These are phyloP conservation scores for Nomada lathburiana DNA, from an alignment of 2,888 invertebrate genomes.

Conservation along the genomic window DNA sequence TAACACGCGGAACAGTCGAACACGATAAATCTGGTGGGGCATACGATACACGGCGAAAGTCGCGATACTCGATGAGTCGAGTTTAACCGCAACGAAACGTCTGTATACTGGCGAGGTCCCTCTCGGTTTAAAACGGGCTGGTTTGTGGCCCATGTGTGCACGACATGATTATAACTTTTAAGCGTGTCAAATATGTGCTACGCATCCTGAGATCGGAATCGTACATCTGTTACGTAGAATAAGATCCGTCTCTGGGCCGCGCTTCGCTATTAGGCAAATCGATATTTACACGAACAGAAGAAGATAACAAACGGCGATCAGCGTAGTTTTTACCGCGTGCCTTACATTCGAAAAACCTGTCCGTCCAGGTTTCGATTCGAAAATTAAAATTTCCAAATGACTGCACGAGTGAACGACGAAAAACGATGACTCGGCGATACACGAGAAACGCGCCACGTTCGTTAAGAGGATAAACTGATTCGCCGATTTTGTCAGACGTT, in stretches of 20 bases:
- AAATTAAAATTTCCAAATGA: not conserved
- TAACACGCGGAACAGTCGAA: not conserved
- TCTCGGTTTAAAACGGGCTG: constrained; percentile 8
- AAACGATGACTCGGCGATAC: too few relatives aligned
- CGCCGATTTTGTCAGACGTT: not conserved
- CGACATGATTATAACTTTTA: constrained; percentile 35
- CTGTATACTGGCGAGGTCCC: not conserved
- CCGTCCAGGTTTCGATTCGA: not conserved
- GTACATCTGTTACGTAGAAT: not conserved
- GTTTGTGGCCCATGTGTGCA: constrained; percentile 49
- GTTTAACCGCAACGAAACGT: not conserved
- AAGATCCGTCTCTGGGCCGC: too few relatives aligned
- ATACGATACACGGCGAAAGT: not conserved
- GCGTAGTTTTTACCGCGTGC: not conserved
- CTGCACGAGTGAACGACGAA: too few relatives aligned
- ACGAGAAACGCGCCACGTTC: too few relatives aligned
- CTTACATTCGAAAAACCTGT: not conserved
- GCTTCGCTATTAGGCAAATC: too few relatives aligned
- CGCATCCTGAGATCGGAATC: not conserved
- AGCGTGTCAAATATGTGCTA: not conserved
- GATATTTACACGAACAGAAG: too few relatives aligned
- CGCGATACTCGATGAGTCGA: constrained; percentile 1
- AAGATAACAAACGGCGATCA: too few relatives aligned
- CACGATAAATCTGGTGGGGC: not conserved
- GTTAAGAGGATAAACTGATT: too few relatives aligned